A percentile compares a stretch with the other conserved stretches of the same genome.
These are phyloP conservation scores for Rhinogobio ventralis DNA, from an alignment of 2,797 vertebrate species.

Conservation along the genomic window DNA sequence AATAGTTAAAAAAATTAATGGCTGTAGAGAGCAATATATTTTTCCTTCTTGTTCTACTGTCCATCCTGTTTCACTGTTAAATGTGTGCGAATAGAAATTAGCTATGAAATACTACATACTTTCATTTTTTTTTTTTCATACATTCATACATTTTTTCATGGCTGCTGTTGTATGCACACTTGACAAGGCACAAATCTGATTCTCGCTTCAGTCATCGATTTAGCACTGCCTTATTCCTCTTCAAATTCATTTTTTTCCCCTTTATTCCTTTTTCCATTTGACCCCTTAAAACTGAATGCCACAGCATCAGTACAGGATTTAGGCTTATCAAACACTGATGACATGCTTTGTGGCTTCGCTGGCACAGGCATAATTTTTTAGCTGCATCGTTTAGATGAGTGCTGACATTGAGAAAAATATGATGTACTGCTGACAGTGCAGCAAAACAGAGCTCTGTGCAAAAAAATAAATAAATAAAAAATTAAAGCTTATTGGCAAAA, in stretches of 20 bases:
- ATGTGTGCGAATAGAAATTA: neutral
- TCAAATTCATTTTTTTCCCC: slow-evolving; percentile 12
- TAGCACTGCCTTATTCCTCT: slow-evolving; percentile 61
- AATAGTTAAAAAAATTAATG: neutral
- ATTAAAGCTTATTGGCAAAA: slow-evolving; percentile 53
- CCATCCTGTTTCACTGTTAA: neutral
- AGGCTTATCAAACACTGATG: slow-evolving; percentile 70
- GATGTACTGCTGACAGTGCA: slow-evolving; percentile 60
- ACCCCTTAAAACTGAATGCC: slow-evolving; percentile 69
- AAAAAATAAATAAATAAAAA: slow-evolving; percentile 48
- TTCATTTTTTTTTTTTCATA: neutral
- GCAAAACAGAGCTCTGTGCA: slow-evolving; percentile 60
- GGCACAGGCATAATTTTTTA: slow-evolving; percentile 61
- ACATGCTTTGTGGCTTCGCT: slow-evolving; percentile 69
- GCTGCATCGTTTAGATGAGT: slow-evolving; percentile 62
- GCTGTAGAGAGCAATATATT: neutral
- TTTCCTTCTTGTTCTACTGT: neutral
- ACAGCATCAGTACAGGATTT: slow-evolving; percentile 64
- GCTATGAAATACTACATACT: slow-evolving; percentile 14
- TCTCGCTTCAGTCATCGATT: slow-evolving; percentile 67
- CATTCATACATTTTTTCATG: neutral
- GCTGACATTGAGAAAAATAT: slow-evolving; percentile 59
- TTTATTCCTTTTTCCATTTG: slow-evolving; percentile 59
- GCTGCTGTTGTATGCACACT: slow-evolving; percentile 37
- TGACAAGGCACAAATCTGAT: slow-evolving; percentile 67